These are phyloP conservation scores for Chloebia gouldiae DNA, from an alignment of 2,113 vertebrate species.

Conservation along the genomic window DNA sequence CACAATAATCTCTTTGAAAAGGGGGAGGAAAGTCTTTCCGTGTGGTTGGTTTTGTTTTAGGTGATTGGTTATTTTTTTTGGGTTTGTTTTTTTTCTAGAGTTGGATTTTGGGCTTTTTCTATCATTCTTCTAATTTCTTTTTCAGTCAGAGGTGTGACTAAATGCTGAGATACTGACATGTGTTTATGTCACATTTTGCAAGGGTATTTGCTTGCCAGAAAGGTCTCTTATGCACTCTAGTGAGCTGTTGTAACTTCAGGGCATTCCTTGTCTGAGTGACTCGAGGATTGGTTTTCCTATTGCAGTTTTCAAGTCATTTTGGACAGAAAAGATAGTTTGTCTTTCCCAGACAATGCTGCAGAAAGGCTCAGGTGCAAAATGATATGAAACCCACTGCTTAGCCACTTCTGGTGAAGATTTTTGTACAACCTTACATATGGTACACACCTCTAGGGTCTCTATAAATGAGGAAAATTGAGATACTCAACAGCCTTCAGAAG, in stretches of 20 bases:
- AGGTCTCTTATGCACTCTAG: neutral
- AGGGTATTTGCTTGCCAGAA: neutral
- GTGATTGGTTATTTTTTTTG: neutral
- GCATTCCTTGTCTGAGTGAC: neutral
- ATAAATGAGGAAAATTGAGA: neutral
- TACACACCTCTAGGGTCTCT: neutral
- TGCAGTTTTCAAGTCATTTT: neutral
- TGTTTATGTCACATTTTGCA: neutral
- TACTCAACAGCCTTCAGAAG: neutral
- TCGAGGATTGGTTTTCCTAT: neutral
- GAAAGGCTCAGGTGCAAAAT: neutral
- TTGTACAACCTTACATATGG: neutral
- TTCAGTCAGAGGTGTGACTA: neutral
- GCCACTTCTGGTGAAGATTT: neutral
- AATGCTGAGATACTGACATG: neutral
- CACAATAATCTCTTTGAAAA: conserved; percentile 23
- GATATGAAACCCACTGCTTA: neutral
- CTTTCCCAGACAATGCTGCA: neutral
- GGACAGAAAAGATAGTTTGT: neutral
- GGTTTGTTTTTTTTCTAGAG: neutral
- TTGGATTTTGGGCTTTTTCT: neutral
- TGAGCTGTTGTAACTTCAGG: neutral
- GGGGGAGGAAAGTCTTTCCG: neutral
- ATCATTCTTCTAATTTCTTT: neutral
- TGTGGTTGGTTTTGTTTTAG: neutral